Conservation (phyloP, 1,140 invertebrate species). For the Ganaspis sp. region DNA sequence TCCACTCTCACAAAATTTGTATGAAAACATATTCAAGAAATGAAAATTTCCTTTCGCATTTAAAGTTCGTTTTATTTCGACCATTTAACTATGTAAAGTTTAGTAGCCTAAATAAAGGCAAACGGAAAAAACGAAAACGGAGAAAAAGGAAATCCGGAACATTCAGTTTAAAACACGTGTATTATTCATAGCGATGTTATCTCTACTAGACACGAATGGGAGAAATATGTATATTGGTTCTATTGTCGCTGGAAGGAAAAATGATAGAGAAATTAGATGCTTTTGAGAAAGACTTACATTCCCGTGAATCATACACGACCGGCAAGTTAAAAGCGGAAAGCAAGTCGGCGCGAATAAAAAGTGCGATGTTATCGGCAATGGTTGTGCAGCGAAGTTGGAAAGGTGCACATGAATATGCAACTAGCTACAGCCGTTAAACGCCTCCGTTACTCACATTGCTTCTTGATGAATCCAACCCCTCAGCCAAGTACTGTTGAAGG, state of each 20-base stretch:
- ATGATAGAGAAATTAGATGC: conserved; percentile 24
- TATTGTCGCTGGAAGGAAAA: conserved; percentile 17
- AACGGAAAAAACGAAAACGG: background rate
- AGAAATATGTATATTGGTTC: conserved; percentile 23
- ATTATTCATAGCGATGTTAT: conserved; percentile 10
- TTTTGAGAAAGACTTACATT: conserved; percentile 25
- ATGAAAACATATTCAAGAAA: too few relatives aligned
- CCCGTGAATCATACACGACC: conserved; percentile 40
- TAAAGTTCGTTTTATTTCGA: background rate
- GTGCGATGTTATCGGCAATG: conserved; percentile 55
- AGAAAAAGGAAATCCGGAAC: background rate
- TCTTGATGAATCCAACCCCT: conserved; percentile 47
- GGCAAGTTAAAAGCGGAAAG: conserved; percentile 57
- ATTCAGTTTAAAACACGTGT: background rate
- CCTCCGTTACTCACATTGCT: conserved; percentile 58
- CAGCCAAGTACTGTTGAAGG: background rate
- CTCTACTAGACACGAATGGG: background rate
- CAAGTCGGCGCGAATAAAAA: conserved; percentile 52
- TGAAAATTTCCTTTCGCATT: too few relatives aligned
- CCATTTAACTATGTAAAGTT: too few relatives aligned
- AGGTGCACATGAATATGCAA: conserved; percentile 62
- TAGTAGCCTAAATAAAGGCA: background rate
- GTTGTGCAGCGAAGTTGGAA: conserved; percentile 54
- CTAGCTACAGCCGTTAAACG: conserved; percentile 60
- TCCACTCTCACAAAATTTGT: too few relatives aligned